Base-by-base conservation (phyloP, 1,140 invertebrate genomes). In the Pseudomyrmex concolor region DNA sequence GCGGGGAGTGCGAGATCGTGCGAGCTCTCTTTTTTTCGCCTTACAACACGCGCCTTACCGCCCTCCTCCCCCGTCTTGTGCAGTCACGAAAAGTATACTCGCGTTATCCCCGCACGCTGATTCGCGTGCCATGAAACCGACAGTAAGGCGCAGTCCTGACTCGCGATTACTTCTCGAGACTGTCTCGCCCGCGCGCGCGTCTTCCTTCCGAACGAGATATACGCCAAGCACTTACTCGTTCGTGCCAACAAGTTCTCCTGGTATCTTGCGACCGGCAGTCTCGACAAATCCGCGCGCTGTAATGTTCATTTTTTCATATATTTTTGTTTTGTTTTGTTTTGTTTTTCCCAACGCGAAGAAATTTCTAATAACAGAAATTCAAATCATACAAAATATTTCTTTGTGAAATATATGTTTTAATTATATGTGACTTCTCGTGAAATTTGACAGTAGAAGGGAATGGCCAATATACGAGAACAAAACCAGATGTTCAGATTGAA, bases 51-150 rank as follows among this genome's bases (percentile, higher is more conserved):
- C 64, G 64, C 13, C n/a, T 64, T 12, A 2, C 22, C 22, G 15
- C 43, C 50, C 2, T 17, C 7, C 10, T 4, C 25, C 13, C 19
- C 12, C 7, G 17, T 86, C 68, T 74, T 57, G 25, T n/a, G 50
- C 50, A 72, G 81, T 89, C 76, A 84, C 83, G 86, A 80, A 76
- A 88, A 64, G 34, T 34, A 34, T 25, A 25, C 63, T 48, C 63
- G 70, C 63, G 68, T 86, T 82, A 85, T 85, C 34, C 76, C 22
- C 25, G 84, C 48, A 19, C 73, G 62, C 66, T 63, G 72, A 85
- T 82, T 82, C 84, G 83, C 76, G 50, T 85, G 76, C 62, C 17
- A 55, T 48, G 57, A 34, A 34, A 34, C 8, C 77, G 67, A 70
- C 77, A 51, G 64, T 50, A 66, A 57, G 13, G 62, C 54, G 76